Evolutionary conservation across 2,797 vertebrate genomes (phyloP), one percentile per base, ranked within the genome.

Genomic region (Steatocranus sp.): DNA sequence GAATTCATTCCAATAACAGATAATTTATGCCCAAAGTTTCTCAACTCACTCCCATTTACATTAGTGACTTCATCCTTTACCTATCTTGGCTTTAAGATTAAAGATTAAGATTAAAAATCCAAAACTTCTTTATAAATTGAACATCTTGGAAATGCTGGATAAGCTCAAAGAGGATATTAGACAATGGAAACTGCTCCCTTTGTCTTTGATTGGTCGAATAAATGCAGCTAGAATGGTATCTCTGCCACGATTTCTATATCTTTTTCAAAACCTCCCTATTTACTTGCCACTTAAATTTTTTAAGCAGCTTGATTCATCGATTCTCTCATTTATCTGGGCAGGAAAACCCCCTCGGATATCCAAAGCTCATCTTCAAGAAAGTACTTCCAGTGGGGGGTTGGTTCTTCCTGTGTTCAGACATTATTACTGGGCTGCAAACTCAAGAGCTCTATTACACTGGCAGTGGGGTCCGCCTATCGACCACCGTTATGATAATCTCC

Each of bases 171-270:
- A 14, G 50, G 50, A 23, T 51, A 51, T 51, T 51, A 23, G 50
- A 51, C 7, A 0, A 23, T 23, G 50, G 50, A 0, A 51, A 23
- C 2, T 51, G 1, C 20, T 51, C 50, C 50, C 20, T 23, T 51
- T 1, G 1, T 51, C 20, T 51, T 51, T 51, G n/a, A 51, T 51
- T 51, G 20, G 11, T 51, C 11, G 1, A 51, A 51, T 23, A 51
- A 51, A 12, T 12, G 50, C 50, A 12, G 20, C 23, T 23, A 51
- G 50, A 51, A 51, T 51, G 20, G 11, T 51, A 0, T 51, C 0
- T 0, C 11, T 51, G 20, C 20, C 50, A 51, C 20, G 0, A 51
- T 51, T 51, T 51, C 20, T 51, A 51, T 7, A 2, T 12, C 6
- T 51, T 51, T 23, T 51, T 51, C 50, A 51, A 51, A 23, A 51